Evolutionary conservation across 2,888 invertebrate species (phyloP).

Genomic region (Mylabris sibirica): DNA sequence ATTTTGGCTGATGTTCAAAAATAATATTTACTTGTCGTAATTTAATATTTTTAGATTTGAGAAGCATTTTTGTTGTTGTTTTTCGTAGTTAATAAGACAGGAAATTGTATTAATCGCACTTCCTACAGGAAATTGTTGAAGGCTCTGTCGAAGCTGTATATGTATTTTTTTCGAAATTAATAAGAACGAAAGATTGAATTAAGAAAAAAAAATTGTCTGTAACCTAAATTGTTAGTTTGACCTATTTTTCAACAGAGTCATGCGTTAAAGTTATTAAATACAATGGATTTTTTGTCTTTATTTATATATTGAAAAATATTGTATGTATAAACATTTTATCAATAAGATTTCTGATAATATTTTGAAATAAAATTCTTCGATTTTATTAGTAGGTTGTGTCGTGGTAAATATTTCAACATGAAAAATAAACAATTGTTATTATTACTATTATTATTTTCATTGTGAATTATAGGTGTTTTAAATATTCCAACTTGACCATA

Average conservation of each 20-base stretch:
- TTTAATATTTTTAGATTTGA: constrained; percentile 10
- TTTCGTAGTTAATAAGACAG: constrained; percentile 3
- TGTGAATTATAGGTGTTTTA: neutral
- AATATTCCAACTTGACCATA: constrained; percentile 7
- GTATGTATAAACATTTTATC: neutral
- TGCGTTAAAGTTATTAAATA: neutral
- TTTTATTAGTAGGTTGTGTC: neutral
- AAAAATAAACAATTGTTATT: neutral
- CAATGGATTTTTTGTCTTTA: neutral
- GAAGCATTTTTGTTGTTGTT: neutral
- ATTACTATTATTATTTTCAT: neutral
- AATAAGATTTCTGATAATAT: neutral
- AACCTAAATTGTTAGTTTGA: constrained; percentile 1
- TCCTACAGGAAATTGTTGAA: constrained; percentile 6
- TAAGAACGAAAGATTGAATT: too few species aligned
- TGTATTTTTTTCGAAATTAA: neutral
- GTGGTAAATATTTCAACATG: constrained; percentile 9
- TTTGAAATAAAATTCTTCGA: neutral
- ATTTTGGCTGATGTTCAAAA: constrained; percentile 6
- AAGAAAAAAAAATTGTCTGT: neutral
- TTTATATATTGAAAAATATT: neutral
- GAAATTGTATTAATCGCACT: constrained; percentile 12
- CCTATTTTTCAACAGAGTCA: neutral
- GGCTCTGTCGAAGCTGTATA: neutral
- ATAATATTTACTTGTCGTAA: constrained; percentile 12